These are phyloP conservation scores for Sitobion miscanthi DNA, from an alignment of 1,140 invertebrate genomes.

Conservation along the genomic window DNA sequence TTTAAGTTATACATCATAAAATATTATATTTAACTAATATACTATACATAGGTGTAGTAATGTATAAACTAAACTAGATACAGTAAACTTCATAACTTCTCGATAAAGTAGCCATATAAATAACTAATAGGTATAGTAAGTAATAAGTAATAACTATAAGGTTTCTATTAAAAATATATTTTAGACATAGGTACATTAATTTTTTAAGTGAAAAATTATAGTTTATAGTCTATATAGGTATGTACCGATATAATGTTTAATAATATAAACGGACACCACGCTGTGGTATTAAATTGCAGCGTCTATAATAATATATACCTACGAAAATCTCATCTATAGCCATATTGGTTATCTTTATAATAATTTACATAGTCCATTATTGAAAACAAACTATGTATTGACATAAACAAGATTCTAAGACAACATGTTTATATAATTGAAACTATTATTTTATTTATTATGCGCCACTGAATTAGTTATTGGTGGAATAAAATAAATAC, in stretches of 20 bases:
- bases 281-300: conserved; percentile 12
- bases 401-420: neutral
- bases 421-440: neutral
- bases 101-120: neutral
- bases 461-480: neutral
- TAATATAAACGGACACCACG: neutral
- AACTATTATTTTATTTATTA: neutral
- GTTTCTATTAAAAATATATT: neutral
- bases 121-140: neutral
- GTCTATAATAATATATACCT: neutral
- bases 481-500: neutral
- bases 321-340: neutral
- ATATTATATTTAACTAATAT: neutral
- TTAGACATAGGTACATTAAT: neutral
- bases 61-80: too few species aligned
- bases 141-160: too few species aligned
- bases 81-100: neutral
- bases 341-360: neutral
- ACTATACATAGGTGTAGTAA: too few species aligned
- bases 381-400: neutral
- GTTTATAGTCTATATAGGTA: neutral
- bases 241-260: neutral
- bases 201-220: neutral
- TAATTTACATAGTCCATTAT: neutral
- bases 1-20: neutral